Evolutionary conservation across 2,888 invertebrate genomes (phyloP).

Genomic region (Agonopterix arenella): DNA sequence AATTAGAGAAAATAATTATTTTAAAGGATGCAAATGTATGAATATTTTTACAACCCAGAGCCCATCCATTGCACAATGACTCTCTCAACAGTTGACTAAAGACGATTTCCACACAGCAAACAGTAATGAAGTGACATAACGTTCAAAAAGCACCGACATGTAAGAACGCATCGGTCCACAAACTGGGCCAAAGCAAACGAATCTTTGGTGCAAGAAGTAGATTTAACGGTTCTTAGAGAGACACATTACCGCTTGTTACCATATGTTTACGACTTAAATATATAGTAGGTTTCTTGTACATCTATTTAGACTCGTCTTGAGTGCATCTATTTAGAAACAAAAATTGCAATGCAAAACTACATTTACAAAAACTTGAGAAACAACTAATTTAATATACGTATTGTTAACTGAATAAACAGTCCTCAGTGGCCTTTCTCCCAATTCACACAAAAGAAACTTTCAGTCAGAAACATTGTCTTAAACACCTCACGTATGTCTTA

Average conservation of each 20-base stretch:
- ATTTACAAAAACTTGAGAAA: neutral
- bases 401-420: too few relatives aligned
- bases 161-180: slow-evolving; percentile 9
- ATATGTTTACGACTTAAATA: slow-evolving; percentile 15
- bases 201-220: slow-evolving; percentile 38
- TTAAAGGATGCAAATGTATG: too few relatives aligned
- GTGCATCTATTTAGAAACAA: neutral
- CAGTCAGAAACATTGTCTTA: too few relatives aligned
- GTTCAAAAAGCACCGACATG: slow-evolving; percentile 14
- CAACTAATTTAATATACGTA: too few relatives aligned
- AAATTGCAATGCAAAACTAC: neutral
- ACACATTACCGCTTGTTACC: slow-evolving; percentile 26
- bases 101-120: slow-evolving; percentile 18
- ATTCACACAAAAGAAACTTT: too few relatives aligned
- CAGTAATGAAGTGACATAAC: slow-evolving; percentile 21
- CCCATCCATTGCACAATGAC: slow-evolving; percentile 9
- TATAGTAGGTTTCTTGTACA: neutral
- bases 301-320: too few relatives aligned
- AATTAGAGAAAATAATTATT: too few relatives aligned
- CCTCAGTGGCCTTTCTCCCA: too few relatives aligned
- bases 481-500: too few relatives aligned
- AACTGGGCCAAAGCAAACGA: slow-evolving; percentile 44
- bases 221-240: slow-evolving; percentile 40
- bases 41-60: slow-evolving; percentile 5
- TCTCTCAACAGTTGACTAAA: slow-evolving; percentile 14